Base-by-base conservation (phyloP, 2,797 vertebrate species). In the Enoplosus armatus region DNA sequence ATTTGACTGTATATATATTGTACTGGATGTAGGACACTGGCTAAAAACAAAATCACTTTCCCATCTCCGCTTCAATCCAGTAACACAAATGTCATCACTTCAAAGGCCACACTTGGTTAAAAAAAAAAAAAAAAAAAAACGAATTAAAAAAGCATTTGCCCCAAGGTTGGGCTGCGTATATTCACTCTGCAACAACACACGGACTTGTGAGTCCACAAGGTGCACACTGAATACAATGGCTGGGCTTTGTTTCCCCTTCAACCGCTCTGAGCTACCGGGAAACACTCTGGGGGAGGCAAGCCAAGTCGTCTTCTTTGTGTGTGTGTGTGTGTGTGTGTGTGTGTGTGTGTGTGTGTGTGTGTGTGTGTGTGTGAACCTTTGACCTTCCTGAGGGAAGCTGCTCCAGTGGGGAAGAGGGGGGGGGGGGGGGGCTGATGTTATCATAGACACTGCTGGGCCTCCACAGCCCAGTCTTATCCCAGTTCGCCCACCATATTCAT, bases 331-430 rank as follows among this genome's bases (percentile, higher is more conserved):
- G 76, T 77, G 59, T 70, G 62, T 70, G 51, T 81, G 77, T 51
- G 79, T 91, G 88, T 55, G 59, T 56, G 61, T 54, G 74, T 71
- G 51, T 59, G 75, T 62, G 60, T 65, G 53, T 72, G 20, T 67
- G 68, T 73, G 75, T 55, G 70, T 69, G 85, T 81, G 77, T 51
- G 79, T 91, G 88, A 91, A 94, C 93, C 92, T 85, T 78, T 95
- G 92, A 94, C 92, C 93, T 94, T 93, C 89, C 91, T 92, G 72
- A 87, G 70, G 88, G 90, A 93, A 93, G 87, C 87, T 82, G 79
- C 79, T 91, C 77, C 82, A 76, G 48, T 53, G 35, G 75, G 58
- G 62, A 61, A 33, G 24, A 31, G 35, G 67, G 68, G 69, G 78
- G 80, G 72, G 72, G 35, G 67, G 68, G 69, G 78, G 80, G 72